Conservation (phyloP, 2,888 invertebrate species). For the Yponomeuta sedellus region DNA sequence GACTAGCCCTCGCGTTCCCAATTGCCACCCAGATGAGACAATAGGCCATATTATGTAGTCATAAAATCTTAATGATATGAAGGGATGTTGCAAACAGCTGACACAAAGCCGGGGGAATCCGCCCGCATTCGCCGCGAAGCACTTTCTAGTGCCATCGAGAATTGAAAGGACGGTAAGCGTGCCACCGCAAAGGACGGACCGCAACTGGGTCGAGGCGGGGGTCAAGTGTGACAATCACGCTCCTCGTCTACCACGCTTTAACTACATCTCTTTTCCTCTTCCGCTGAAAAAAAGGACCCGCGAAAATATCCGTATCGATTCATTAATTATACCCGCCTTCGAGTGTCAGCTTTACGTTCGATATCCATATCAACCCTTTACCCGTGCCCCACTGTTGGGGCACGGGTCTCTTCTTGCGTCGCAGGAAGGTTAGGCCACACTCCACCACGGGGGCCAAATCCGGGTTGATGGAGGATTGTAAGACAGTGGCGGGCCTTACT, state of each 20-base stretch:
- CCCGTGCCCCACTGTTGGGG: too few relatives aligned
- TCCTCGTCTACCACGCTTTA: conserved; percentile 3
- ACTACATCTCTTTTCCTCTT: conserved; percentile 10
- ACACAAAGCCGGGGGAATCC: conserved; percentile 29
- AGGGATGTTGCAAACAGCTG: conserved; percentile 43
- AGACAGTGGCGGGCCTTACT: too few relatives aligned
- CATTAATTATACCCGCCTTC: neutral
- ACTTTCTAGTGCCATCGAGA: conserved; percentile 42
- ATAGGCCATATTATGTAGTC: conserved; percentile 9
- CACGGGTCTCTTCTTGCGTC: too few relatives aligned
- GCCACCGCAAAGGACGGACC: conserved; percentile 36
- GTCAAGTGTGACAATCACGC: conserved; percentile 31
- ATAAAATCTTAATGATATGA: conserved; percentile 18
- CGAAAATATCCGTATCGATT: neutral
- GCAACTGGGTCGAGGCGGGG: conserved; percentile 24
- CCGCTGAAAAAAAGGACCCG: neutral
- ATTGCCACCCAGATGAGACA: conserved; percentile 5
- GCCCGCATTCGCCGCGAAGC: conserved; percentile 32
- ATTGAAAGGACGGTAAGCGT: conserved; percentile 45
- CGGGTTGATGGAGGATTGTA: too few relatives aligned
- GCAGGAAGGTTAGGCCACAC: too few relatives aligned
- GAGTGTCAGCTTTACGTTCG: neutral
- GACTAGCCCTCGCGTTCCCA: neutral
- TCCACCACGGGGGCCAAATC: too few relatives aligned
- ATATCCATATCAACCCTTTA: too few relatives aligned